These are phyloP conservation scores for Pachypanchax playfairii DNA, from an alignment of 2,113 vertebrate genomes.

Conservation along the genomic window DNA sequence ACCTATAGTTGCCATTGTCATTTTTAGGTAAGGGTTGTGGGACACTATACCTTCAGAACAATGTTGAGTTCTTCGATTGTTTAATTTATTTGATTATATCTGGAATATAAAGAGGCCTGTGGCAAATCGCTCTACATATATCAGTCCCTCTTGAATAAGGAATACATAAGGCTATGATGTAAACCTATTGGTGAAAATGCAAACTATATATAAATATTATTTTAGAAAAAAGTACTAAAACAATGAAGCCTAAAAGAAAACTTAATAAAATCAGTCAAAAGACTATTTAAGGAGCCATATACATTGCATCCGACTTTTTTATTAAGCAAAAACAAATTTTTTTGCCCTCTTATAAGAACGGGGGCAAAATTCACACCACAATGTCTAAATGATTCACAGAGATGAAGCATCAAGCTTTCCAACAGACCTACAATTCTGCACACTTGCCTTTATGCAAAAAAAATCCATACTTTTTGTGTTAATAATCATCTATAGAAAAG, in stretches of 20 bases:
- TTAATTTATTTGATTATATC: background rate
- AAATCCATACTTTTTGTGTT: background rate
- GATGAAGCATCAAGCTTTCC: slow-evolving; percentile 40
- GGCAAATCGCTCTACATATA: background rate
- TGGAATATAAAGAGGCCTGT: background rate
- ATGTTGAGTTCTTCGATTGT: background rate
- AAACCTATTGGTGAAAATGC: background rate
- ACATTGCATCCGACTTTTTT: background rate
- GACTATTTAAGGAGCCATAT: slow-evolving; percentile 22
- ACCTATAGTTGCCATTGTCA: too few relatives aligned
- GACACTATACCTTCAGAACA: too few relatives aligned
- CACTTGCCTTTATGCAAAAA: background rate
- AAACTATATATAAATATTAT: background rate
- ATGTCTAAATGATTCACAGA: background rate
- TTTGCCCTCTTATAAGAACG: background rate
- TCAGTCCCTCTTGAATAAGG: background rate
- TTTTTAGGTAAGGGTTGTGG: too few relatives aligned
- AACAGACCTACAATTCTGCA: slow-evolving; percentile 7
- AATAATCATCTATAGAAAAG: background rate
- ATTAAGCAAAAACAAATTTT: slow-evolving; percentile 7
- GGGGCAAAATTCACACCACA: slow-evolving; percentile 6
- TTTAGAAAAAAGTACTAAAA: background rate
- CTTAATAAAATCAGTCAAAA: slow-evolving; percentile 22
- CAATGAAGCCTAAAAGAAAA: background rate
- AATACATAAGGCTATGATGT: background rate